These are phyloP conservation scores for Sinosuthora webbiana DNA, from an alignment of 2,113 vertebrate species.

Conservation along the genomic window DNA sequence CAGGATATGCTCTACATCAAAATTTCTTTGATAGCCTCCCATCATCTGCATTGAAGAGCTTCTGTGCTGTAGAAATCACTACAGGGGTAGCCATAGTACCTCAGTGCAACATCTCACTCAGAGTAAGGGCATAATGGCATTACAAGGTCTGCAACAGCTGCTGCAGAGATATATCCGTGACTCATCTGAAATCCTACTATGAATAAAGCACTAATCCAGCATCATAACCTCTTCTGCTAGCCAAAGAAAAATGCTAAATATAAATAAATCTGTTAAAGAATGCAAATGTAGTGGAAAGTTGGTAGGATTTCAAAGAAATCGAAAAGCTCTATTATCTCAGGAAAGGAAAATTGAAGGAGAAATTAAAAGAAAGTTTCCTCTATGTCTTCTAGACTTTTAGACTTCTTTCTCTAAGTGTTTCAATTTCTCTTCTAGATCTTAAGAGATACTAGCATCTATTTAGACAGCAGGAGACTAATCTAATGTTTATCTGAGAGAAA, in stretches of 20 bases:
- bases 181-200: slow-evolving; percentile 52
- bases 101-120: background rate
- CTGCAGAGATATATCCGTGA: slow-evolving; percentile 36
- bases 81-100: background rate
- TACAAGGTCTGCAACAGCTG: slow-evolving; percentile 55
- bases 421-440: background rate
- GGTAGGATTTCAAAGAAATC: background rate
- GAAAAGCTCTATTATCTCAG: background rate
- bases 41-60: background rate
- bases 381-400: background rate
- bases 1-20: background rate
- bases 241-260: slow-evolving; percentile 25
- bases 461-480: background rate
- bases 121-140: slow-evolving; percentile 46
- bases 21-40: background rate
- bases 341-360: background rate
- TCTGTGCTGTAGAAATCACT: background rate
- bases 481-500: background rate
- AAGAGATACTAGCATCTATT: background rate
- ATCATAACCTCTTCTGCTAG: background rate
- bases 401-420: background rate
- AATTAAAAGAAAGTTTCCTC: background rate
- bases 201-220: slow-evolving; percentile 35
- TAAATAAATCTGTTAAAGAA: slow-evolving; percentile 6
- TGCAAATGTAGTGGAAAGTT: background rate